These are phyloP conservation scores for Anastrepha ludens DNA, from an alignment of 1,140 invertebrate genomes.

Conservation along the genomic window DNA sequence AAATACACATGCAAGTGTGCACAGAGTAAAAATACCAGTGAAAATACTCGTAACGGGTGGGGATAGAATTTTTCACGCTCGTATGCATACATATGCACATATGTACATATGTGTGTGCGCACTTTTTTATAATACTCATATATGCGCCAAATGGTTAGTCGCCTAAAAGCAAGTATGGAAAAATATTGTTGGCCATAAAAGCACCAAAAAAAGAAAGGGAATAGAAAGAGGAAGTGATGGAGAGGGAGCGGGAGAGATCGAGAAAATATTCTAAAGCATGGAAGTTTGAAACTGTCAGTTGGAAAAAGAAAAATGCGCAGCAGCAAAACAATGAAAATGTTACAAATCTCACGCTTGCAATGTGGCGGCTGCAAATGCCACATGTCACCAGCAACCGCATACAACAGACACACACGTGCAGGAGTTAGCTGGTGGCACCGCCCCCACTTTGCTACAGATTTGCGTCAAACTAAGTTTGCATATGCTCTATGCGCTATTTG, in stretches of 20 bases:
- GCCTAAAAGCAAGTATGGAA: slow-evolving; percentile 43
- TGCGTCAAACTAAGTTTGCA: slow-evolving; percentile 42
- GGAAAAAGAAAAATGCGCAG: slow-evolving; percentile 41
- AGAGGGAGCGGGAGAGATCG: not conserved
- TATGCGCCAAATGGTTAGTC: slow-evolving; percentile 13
- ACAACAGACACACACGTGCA: slow-evolving; percentile 4
- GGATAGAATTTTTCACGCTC: not conserved
- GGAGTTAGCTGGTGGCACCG: not conserved
- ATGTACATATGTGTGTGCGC: not conserved
- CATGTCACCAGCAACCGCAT: slow-evolving; percentile 51
- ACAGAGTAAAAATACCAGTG: too few species aligned
- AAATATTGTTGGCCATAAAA: slow-evolving; percentile 21
- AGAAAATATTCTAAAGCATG: slow-evolving; percentile 8
- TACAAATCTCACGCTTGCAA: slow-evolving; percentile 51
- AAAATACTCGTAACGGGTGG: not conserved
- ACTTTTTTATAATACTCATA: slow-evolving; percentile 2
- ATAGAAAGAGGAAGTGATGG: not conserved
- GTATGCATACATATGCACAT: not conserved
- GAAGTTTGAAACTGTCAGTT: slow-evolving; percentile 46
- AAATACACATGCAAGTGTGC: not conserved
- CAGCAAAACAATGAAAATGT: slow-evolving; percentile 52
- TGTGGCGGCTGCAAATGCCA: slow-evolving; percentile 51
- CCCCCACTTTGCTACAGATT: not conserved
- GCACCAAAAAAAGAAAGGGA: not conserved
- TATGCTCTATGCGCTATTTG: slow-evolving; percentile 44